Percentiles rank a stretch among this genome's conserved stretches.
Evolutionary conservation across 2,888 invertebrate species (phyloP).

Genomic region (Seira musarum): DNA sequence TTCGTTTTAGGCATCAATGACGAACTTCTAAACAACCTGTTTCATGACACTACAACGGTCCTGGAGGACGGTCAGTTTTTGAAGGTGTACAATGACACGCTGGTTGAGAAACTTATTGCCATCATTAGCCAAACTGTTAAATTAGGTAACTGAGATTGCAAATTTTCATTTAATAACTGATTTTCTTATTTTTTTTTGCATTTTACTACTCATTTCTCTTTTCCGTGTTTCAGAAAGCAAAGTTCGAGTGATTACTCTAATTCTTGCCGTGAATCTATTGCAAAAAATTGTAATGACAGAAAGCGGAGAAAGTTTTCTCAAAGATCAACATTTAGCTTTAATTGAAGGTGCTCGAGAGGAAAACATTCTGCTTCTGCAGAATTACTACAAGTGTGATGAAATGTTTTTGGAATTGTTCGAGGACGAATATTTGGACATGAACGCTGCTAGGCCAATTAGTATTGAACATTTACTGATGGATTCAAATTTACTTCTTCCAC

Average conservation of each 20-base stretch:
- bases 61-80: constrained; percentile 69
- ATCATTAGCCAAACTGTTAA: constrained; percentile 90
- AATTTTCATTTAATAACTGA: too few species aligned
- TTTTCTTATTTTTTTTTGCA: too few species aligned
- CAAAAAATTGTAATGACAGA: constrained; percentile 78
- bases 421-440: constrained; percentile 95
- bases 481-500: constrained; percentile 93
- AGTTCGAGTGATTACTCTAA: constrained; percentile 93
- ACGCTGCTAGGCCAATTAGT: constrained; percentile 84
- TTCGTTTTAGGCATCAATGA: constrained; percentile 82
- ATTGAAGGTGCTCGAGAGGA: constrained; percentile 84
- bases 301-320: constrained; percentile 73
- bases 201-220: not conserved
- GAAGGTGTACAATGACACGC: constrained; percentile 84
- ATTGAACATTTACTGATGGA: constrained; percentile 98
- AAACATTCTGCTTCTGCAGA: constrained; percentile 87
- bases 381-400: constrained; percentile 97
- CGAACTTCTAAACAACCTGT: constrained; percentile 77
- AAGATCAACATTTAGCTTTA: constrained; percentile 80
- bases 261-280: constrained; percentile 87
- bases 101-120: constrained; percentile 87
- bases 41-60: constrained; percentile 47
- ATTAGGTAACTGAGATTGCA: constrained; percentile 79
- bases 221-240: constrained; percentile 75
- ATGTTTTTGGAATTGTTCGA: constrained; percentile 99